phyloP scores from a whole-genome alignment of 1,140 invertebrate species.

The Drosophila baimaii region DNA sequence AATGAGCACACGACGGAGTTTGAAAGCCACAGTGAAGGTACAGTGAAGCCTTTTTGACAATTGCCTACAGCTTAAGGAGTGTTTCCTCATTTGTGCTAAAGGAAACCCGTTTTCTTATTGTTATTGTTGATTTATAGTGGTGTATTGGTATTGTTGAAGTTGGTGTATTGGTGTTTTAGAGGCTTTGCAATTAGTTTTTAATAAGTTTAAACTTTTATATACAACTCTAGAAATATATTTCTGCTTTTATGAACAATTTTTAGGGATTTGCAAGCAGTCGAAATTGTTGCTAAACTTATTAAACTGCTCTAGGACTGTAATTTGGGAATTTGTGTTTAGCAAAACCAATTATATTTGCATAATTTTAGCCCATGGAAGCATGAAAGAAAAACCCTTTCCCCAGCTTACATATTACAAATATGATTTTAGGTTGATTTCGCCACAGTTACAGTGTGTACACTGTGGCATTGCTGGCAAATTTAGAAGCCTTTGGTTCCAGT shows the following conservation, averaged over 20 bases:
- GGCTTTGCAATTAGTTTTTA: not conserved
- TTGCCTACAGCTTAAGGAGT: slow-evolving; percentile 10
- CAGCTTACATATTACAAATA: not conserved
- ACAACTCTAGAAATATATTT: too few species aligned
- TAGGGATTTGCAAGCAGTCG: too few species aligned
- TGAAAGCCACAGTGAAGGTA: slow-evolving; percentile 21
- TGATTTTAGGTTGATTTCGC: not conserved
- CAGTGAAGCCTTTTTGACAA: slow-evolving; percentile 20
- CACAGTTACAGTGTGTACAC: not conserved
- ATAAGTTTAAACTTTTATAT: too few species aligned
- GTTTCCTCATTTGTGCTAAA: not conserved
- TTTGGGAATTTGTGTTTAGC: not conserved
- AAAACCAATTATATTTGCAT: not conserved
- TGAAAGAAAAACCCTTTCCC: not conserved
- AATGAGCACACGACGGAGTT: slow-evolving; percentile 69
- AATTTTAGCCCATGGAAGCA: not conserved
- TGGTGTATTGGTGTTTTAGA: not conserved
- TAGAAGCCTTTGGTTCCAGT: slow-evolving; percentile 38
- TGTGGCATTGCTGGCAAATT: slow-evolving; percentile 13
- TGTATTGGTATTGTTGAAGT: not conserved
- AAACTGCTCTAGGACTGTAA: not conserved
- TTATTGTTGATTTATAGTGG: not conserved
- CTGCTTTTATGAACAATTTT: too few species aligned
- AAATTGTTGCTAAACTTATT: too few species aligned
- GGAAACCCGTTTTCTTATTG: not conserved